Percentiles rank a stretch among this genome's conserved stretches.
Conservation (phyloP, 2,113 vertebrate genomes). For the Lamprologus speciosus region DNA sequence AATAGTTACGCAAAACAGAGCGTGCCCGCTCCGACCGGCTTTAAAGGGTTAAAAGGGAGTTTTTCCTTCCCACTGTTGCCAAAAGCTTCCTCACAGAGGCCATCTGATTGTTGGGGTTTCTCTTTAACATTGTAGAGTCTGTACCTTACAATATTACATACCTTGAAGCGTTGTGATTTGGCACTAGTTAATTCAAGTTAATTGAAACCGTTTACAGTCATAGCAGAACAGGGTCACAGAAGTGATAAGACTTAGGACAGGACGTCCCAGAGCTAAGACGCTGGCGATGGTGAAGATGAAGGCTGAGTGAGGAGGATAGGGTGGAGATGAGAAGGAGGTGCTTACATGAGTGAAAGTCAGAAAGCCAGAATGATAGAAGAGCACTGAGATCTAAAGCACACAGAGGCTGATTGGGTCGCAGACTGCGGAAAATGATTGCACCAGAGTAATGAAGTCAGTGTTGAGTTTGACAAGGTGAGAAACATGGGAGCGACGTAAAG, state of each 20-base stretch:
- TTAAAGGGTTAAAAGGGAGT: background rate
- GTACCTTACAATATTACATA: background rate
- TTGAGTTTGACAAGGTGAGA: background rate
- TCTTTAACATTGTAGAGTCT: background rate
- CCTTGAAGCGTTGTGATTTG: background rate
- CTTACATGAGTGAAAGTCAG: background rate
- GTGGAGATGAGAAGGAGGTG: background rate
- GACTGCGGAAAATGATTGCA: background rate
- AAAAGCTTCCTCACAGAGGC: background rate
- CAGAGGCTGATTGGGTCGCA: background rate
- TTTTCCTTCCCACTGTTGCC: background rate
- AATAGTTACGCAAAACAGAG: too few species aligned
- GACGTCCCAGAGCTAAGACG: background rate
- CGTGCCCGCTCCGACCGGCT: rapidly evolving
- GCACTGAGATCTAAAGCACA: background rate
- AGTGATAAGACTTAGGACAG: background rate
- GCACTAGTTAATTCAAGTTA: too few species aligned
- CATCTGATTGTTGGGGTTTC: background rate
- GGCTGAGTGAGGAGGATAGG: background rate
- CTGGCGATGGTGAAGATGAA: background rate
- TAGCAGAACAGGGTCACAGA: rapidly evolving
- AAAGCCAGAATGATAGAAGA: background rate
- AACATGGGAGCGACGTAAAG: background rate
- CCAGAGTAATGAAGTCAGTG: background rate
- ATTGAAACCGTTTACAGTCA: rapidly evolving